Evolutionary conservation across 2,113 vertebrate species (phyloP).

Genomic region (Lasiurus borealis): DNA sequence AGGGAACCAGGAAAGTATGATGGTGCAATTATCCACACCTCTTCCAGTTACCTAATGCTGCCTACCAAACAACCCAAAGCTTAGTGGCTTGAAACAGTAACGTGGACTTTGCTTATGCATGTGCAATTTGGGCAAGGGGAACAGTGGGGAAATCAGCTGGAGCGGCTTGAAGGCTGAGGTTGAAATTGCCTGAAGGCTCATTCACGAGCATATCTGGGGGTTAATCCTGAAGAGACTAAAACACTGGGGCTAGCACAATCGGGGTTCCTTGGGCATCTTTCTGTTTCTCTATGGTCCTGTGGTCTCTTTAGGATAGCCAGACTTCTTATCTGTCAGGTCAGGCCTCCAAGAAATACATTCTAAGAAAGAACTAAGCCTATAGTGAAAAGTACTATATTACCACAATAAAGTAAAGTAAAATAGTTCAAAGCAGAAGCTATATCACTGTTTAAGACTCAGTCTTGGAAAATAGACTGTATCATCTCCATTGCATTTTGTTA

Average conservation of each 20-base stretch:
- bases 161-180: not conserved
- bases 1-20: constrained; percentile 1
- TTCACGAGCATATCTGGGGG: not conserved
- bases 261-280: not conserved
- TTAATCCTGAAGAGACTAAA: not conserved
- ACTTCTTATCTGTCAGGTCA: not conserved
- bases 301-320: not conserved
- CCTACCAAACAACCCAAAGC: not conserved
- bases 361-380: not conserved
- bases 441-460: not conserved
- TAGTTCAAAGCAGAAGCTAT: not conserved
- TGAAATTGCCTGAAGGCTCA: not conserved
- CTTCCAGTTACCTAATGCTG: constrained; percentile 3
- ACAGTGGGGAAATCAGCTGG: not conserved
- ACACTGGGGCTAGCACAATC: not conserved
- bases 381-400: not conserved
- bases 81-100: not conserved
- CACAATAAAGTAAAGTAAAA: not conserved
- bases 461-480: not conserved
- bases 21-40: not conserved
- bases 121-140: not conserved
- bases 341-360: not conserved
- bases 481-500: not conserved
- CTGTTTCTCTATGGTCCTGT: not conserved
- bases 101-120: not conserved